A percentile compares a stretch with the other conserved stretches of the same genome.
Conservation (phyloP, 1,140 invertebrate species). For the Trichoplusia ni region DNA sequence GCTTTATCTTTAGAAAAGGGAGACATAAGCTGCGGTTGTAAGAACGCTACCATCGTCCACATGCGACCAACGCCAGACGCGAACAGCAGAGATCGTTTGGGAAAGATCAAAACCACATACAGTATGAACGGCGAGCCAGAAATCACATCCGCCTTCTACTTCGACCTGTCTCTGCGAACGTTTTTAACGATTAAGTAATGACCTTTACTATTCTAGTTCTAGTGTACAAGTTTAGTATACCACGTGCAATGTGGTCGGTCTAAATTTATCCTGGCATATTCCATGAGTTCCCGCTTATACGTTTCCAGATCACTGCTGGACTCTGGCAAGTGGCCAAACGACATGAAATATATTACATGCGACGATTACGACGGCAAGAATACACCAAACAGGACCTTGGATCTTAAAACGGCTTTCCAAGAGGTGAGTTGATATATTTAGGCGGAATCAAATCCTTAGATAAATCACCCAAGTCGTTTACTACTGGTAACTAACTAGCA, state of each 20-base stretch:
- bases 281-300: constrained; percentile 65
- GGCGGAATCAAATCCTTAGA: constrained; percentile 1
- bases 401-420: constrained; percentile 82
- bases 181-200: constrained; percentile 88
- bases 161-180: constrained; percentile 88
- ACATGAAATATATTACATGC: constrained; percentile 88
- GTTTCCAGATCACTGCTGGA: constrained; percentile 81
- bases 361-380: constrained; percentile 89
- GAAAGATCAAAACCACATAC: constrained; percentile 86
- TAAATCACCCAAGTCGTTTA: background rate
- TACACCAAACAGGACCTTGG: constrained; percentile 84
- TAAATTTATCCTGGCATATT: constrained; percentile 71
- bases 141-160: constrained; percentile 92
- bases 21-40: constrained; percentile 85
- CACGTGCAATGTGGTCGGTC: constrained; percentile 57
- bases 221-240: constrained; percentile 47
- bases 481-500: background rate
- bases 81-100: constrained; percentile 83
- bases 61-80: constrained; percentile 85
- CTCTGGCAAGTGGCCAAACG: constrained; percentile 86
- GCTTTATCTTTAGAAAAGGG: constrained; percentile 87
- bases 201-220: constrained; percentile 53
- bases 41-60: constrained; percentile 87
- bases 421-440: constrained; percentile 67
- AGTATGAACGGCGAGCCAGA: constrained; percentile 86